Conservation (phyloP, 2,888 invertebrate species). For the Patella pellucida region DNA sequence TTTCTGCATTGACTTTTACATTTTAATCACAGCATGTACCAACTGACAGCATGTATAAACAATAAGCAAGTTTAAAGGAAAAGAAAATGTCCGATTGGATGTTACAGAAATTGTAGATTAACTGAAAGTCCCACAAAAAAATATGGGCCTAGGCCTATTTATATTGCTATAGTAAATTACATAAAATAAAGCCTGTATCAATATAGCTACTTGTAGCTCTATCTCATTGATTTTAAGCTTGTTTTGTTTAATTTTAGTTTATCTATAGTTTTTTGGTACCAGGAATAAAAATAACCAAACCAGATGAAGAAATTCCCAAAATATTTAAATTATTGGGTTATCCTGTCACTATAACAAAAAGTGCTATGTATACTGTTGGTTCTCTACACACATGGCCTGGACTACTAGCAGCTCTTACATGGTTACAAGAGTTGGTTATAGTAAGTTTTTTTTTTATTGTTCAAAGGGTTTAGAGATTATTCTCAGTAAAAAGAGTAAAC, state of each 20-base stretch:
- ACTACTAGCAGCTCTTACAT: constrained; percentile 60
- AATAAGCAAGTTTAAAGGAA: too few relatives aligned
- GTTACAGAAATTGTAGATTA: too few relatives aligned
- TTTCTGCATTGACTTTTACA: too few relatives aligned
- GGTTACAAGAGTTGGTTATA: constrained; percentile 56
- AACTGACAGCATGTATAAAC: too few relatives aligned
- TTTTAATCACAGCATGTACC: too few relatives aligned
- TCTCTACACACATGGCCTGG: constrained; percentile 66
- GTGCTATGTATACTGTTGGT: constrained; percentile 63
- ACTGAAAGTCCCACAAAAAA: too few relatives aligned
- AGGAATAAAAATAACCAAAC: constrained; percentile 53
- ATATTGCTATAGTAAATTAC: too few relatives aligned
- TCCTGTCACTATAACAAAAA: constrained; percentile 63
- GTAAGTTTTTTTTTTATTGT: constrained; percentile 35
- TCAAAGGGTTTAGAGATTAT: neutral
- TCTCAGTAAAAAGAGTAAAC: neutral
- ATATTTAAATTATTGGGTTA: constrained; percentile 61
- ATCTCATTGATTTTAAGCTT: too few relatives aligned
- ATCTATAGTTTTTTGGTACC: constrained; percentile 50
- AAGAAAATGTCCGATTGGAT: too few relatives aligned
- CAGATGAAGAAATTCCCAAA: constrained; percentile 65
- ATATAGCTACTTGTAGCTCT: too few relatives aligned
- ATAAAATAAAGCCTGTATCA: too few relatives aligned
- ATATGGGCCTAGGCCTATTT: too few relatives aligned
- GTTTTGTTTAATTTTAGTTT: constrained; percentile 51